These are phyloP conservation scores for Lepus oiostolus DNA, from an alignment of 2,797 vertebrate genomes.

Conservation along the genomic window DNA sequence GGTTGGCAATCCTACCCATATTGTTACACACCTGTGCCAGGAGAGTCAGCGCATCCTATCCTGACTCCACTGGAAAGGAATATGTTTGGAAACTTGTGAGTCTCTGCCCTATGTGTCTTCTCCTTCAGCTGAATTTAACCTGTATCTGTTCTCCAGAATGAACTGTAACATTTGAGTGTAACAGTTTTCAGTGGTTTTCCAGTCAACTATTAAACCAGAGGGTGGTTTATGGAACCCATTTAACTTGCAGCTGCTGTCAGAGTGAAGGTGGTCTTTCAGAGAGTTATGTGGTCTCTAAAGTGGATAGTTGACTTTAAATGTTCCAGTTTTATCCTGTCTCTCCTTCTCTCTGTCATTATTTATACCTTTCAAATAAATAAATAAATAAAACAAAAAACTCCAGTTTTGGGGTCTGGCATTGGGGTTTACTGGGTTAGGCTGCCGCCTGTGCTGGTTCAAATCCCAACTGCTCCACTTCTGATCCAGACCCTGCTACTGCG, in stretches of 20 bases:
- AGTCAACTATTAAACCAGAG: not conserved
- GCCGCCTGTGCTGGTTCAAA: no score
- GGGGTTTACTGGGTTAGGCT: no score
- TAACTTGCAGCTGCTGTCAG: not conserved
- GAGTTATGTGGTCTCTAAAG: not conserved
- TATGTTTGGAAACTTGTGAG: not conserved
- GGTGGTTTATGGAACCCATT: not conserved
- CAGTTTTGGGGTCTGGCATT: no score
- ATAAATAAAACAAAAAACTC: no score
- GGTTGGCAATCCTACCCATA: not conserved
- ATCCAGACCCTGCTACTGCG: no score
- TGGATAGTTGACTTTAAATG: not conserved
- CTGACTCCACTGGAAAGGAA: not conserved
- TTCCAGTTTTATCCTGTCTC: not conserved
- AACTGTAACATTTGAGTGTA: not conserved
- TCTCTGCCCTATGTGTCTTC: not conserved
- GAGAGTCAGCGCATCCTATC: not conserved
- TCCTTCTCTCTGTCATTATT: no score
- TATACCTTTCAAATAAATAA: no score
- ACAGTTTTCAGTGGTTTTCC: not conserved
- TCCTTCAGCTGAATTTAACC: slow-evolving; percentile 31
- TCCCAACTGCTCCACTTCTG: no score
- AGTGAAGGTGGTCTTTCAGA: not conserved
- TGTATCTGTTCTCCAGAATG: not conserved
- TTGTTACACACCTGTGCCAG: not conserved